These are phyloP conservation scores for Axinella damicornis DNA, from an alignment of 37 sponge, comb jelly and placozoan genomes.

Conservation along the genomic window DNA sequence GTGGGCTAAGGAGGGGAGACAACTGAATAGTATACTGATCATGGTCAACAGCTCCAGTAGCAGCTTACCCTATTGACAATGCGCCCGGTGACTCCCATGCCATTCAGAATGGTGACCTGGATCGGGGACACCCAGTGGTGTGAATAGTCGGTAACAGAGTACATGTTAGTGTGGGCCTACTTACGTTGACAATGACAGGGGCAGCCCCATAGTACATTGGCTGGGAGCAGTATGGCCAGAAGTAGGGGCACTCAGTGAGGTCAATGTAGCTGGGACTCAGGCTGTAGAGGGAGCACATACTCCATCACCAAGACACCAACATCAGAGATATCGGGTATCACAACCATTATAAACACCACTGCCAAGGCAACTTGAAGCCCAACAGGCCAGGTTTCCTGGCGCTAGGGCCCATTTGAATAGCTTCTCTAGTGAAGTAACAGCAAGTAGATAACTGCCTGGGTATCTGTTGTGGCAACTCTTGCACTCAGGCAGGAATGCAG, in stretches of 20 bases:
- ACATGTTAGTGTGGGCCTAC: neutral
- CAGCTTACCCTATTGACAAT: constrained; percentile 81
- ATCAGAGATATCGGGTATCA: no score
- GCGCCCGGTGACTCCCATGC: constrained; percentile 94
- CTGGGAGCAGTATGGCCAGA: constrained; percentile 99
- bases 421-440: no score
- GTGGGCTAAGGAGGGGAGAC: neutral
- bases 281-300: constrained; percentile 19
- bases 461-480: no score
- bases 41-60: no score
- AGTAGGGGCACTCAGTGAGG: constrained; percentile 97
- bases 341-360: neutral
- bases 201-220: constrained; percentile 91
- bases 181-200: constrained; percentile 95
- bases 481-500: no score
- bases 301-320: no score
- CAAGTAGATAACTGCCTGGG: no score
- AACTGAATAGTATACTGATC: no score
- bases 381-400: no score
- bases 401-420: no score
- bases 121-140: neutral
- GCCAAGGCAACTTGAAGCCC: neutral
- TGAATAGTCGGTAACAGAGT: neutral
- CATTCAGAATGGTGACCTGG: constrained; percentile 96
- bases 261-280: constrained; percentile 93